Conservation (phyloP, 2,797 vertebrate species). For the Liparis tanakae region DNA sequence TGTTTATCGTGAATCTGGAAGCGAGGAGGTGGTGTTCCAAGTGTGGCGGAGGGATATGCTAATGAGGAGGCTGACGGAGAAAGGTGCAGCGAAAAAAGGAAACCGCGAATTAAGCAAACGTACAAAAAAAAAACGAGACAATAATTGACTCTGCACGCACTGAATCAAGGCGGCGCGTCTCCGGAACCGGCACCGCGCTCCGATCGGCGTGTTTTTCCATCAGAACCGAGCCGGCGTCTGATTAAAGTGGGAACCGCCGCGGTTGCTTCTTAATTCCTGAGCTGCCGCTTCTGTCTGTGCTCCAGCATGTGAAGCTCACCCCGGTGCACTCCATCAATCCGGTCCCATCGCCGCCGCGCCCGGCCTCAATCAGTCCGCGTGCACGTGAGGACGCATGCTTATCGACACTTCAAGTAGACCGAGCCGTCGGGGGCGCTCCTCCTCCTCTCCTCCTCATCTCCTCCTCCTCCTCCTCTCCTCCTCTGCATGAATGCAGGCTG, state of each 20-base stretch:
- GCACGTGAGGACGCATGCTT: constrained; percentile 51
- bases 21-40: constrained; percentile 14
- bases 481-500: constrained; percentile 46
- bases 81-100: not conserved
- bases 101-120: constrained; percentile 18
- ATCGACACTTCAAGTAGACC: constrained; percentile 49
- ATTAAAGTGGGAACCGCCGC: constrained; percentile 52
- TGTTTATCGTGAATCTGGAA: constrained; percentile 38
- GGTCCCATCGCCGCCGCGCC: constrained; percentile 28
- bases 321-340: constrained; percentile 57
- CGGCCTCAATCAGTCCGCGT: constrained; percentile 55
- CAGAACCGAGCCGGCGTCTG: constrained; percentile 38
- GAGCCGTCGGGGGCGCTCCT: constrained; percentile 6
- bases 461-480: no score
- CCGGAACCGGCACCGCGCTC: constrained; percentile 41
- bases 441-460: no score
- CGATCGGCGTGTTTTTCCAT: constrained; percentile 47
- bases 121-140: constrained; percentile 25
- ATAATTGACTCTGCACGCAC: constrained; percentile 46
- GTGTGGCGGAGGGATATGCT: constrained; percentile 16
- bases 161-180: constrained; percentile 64
- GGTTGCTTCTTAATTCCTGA: constrained; percentile 41
- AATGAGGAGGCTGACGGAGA: constrained; percentile 39
- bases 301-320: constrained; percentile 37
- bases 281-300: constrained; percentile 24